A percentile compares a stretch with the other conserved stretches of the same genome.
Evolutionary conservation across 2,888 invertebrate species (phyloP).

Genomic region (Cylindroiulus punctatus): DNA sequence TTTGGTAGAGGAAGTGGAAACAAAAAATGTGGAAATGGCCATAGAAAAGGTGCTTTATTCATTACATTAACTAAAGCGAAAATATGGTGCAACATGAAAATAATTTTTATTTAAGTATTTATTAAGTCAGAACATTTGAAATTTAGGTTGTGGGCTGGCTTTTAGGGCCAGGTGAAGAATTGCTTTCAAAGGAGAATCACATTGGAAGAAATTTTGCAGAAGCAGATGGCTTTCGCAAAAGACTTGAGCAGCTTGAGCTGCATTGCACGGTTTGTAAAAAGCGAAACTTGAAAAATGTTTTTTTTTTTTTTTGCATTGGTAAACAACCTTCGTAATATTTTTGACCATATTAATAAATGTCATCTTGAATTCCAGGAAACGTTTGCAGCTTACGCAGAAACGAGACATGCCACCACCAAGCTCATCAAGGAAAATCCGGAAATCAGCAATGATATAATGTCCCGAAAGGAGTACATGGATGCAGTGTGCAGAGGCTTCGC

Average conservation of each 20-base stretch:
- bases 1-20: conserved; percentile 52
- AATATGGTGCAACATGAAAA: neutral
- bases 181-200: conserved; percentile 76
- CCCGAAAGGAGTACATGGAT: conserved; percentile 83
- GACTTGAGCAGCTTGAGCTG: conserved; percentile 79
- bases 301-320: conserved; percentile 16
- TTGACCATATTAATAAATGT: neutral
- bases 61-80: neutral
- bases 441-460: conserved; percentile 73
- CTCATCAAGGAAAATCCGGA: conserved; percentile 67
- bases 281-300: neutral
- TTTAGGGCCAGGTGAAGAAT: conserved; percentile 78
- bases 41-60: neutral
- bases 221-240: conserved; percentile 77
- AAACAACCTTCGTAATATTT: too few species aligned
- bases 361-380: conserved; percentile 71
- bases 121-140: conserved; percentile 65
- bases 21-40: conserved; percentile 49
- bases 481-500: conserved; percentile 82
- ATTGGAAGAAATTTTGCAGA: conserved; percentile 74
- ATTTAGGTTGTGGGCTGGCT: conserved; percentile 79
- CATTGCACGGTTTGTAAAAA: conserved; percentile 73
- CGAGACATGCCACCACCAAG: conserved; percentile 77
- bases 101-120: neutral
- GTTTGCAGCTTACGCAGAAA: conserved; percentile 80